These are phyloP conservation scores for Eucera pruinosa DNA, from an alignment of 2,888 invertebrate genomes.

Conservation along the genomic window DNA sequence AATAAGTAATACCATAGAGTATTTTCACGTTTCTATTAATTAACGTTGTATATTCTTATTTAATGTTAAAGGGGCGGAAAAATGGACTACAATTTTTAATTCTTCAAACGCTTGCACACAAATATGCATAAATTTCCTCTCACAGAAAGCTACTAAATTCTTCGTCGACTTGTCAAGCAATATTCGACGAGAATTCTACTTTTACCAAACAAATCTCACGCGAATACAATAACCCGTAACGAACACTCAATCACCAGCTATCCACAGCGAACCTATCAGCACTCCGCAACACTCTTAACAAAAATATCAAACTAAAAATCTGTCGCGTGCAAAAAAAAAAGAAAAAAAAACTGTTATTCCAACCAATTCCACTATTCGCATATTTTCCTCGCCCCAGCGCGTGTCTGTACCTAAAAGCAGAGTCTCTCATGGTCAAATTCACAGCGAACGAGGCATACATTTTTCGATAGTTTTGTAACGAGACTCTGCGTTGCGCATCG, in stretches of 20 bases:
- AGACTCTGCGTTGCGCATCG: neutral
- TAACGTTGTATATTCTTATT: too few species aligned
- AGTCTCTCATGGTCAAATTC: constrained; percentile 4
- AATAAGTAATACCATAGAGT: too few species aligned
- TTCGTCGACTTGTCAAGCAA: too few species aligned
- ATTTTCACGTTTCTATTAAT: too few species aligned
- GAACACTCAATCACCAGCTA: neutral
- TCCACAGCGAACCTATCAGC: neutral
- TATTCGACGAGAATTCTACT: too few species aligned
- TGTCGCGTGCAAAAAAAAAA: neutral
- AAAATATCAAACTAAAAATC: neutral
- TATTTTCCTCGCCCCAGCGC: neutral
- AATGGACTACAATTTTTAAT: too few species aligned
- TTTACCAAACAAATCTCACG: neutral
- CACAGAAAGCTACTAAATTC: too few species aligned
- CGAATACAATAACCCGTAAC: neutral
- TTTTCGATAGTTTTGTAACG: constrained; percentile 34
- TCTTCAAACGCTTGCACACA: too few species aligned
- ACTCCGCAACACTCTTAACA: neutral
- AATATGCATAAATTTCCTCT: too few species aligned
- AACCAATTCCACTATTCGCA: neutral
- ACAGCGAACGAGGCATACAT: neutral
- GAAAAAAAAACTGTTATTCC: constrained; percentile 8
- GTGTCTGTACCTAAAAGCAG: neutral
- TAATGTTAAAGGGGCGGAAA: too few species aligned